Base-by-base conservation (phyloP, 1,140 invertebrate genomes). In the Nymphalis io region DNA sequence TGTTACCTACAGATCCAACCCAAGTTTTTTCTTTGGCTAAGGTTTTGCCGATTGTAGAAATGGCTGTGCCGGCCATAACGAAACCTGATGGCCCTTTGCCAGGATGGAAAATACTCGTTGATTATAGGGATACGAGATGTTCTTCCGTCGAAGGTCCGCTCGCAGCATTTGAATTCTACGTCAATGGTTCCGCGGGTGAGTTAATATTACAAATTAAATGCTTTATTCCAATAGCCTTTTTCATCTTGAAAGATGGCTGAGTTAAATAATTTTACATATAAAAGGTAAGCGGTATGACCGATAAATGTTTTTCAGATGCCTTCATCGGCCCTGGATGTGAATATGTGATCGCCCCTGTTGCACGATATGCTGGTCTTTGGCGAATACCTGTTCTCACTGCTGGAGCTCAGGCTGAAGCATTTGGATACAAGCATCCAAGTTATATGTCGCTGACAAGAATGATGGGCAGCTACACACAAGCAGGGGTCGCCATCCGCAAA, bases 321-420 rank as follows among this genome's bases (percentile, higher is more conserved):
- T 97, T 98, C 82, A 93, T 98, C 76, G 98, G 98, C 0, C 96
- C 98, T 0, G 95, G 97, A 1, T 98, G 97, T 88, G 97, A 98
- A 76, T 98, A 98, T 87, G 96, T 96, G 3, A 93, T 98, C 60
- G 97, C 97, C 0, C 97, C 97, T 0, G 96, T 99, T 1, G 95
- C 96, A 0, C 93, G 97, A 13, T 98, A 98, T 82, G 94, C 96
- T 0, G 95, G 96, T 5, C 94, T 94, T n/a, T 99, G 98, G 98
- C 92, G 95, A 1, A 95, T 98, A 18, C 97, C 98, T 0, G 94
- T 98, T 1, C 85, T 99, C 6, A 98, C 97, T 1, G 94, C 97
- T 0, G 96, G 96, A 0, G 97, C 95, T 0, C 95, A 96, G 79
- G 96, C 96, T 0, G 95, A 96, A 67, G 95, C 96, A 48, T 98